Evolutionary conservation across 2,888 invertebrate genomes (phyloP).

Genomic region (Ferdinandea cuprea): DNA sequence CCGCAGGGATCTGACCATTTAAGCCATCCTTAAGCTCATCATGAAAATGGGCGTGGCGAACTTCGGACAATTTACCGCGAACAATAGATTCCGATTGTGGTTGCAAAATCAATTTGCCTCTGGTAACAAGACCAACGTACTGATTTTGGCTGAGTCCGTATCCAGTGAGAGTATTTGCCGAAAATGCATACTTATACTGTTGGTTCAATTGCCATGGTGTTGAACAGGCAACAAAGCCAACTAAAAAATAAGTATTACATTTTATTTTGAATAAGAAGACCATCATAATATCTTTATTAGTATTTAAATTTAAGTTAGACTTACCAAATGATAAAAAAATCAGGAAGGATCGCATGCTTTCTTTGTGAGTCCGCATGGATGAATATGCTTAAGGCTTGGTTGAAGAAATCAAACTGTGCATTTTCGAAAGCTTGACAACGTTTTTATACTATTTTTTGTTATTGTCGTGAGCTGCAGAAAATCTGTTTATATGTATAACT

Average conservation of each 20-base stretch:
- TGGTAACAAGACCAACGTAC: constrained; percentile 84
- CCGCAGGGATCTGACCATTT: constrained; percentile 83
- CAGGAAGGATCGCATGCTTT: constrained; percentile 54
- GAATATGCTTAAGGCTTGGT: background rate
- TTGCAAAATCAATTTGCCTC: constrained; percentile 85
- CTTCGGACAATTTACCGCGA: constrained; percentile 83
- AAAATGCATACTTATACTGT: constrained; percentile 85
- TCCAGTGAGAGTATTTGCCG: constrained; percentile 85
- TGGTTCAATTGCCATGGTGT: constrained; percentile 85
- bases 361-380: background rate
- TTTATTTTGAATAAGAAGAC: background rate
- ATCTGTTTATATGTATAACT: too few species aligned
- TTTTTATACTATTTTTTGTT: constrained; percentile 1
- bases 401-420: background rate
- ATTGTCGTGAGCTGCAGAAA: too few species aligned
- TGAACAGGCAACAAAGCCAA: constrained; percentile 79
- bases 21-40: constrained; percentile 84
- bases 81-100: constrained; percentile 84
- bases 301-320: constrained; percentile 12
- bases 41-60: constrained; percentile 85
- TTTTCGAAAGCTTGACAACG: background rate
- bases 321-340: constrained; percentile 62
- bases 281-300: background rate
- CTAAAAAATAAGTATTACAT: constrained; percentile 72
- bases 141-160: constrained; percentile 85